These are phyloP conservation scores for Brachionus rotundiformis DNA, from an alignment of 1,140 invertebrate genomes.

Conservation along the genomic window DNA sequence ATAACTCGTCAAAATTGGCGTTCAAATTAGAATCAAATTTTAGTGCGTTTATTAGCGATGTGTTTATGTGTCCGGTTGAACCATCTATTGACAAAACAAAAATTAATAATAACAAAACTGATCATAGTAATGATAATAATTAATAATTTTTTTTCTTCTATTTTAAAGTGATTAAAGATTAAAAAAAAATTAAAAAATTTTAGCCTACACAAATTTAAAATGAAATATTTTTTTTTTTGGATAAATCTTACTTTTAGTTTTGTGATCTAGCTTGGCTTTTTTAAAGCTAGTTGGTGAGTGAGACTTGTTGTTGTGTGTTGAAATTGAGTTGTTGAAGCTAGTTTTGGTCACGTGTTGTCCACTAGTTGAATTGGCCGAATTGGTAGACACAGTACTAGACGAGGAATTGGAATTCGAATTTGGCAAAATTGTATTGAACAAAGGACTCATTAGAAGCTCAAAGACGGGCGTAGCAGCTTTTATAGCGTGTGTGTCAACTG, in stretches of 20 bases:
- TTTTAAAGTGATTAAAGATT: no score
- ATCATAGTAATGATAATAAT: no score
- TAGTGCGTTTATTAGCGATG: conserved; percentile 34
- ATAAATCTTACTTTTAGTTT: background rate
- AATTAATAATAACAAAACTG: no score
- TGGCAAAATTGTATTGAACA: conserved; percentile 15
- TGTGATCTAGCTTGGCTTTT: background rate
- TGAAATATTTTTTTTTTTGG: background rate
- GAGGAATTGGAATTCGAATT: conserved; percentile 23
- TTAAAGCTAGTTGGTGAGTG: background rate
- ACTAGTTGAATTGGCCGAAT: background rate
- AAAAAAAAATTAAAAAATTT: no score
- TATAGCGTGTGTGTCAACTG: background rate
- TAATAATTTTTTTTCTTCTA: no score
- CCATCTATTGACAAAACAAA: background rate
- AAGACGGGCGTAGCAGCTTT: conserved; percentile 18
- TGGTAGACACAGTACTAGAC: background rate
- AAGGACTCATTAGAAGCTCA: conserved; percentile 17
- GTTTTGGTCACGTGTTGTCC: background rate
- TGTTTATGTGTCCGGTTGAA: background rate
- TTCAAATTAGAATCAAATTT: conserved; percentile 37
- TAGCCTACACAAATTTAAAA: background rate
- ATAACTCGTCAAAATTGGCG: conserved; percentile 1
- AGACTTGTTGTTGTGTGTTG: background rate
- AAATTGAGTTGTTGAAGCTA: background rate